phyloP scores from a whole-genome alignment of 2,888 invertebrate genomes.

The Nezara viridula region DNA sequence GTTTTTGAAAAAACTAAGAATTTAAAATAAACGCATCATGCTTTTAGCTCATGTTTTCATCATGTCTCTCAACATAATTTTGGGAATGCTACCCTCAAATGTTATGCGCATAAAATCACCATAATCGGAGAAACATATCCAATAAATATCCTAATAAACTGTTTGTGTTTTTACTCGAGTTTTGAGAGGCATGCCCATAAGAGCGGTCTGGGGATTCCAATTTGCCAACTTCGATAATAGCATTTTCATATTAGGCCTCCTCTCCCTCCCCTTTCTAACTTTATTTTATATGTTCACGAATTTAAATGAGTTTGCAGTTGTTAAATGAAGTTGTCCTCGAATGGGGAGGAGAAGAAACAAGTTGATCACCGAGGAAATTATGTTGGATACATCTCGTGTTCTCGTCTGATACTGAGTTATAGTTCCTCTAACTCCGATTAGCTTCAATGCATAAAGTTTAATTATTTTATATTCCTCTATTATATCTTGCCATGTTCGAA shows the following conservation, averaged over 20 bases:
- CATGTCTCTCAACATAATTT: neutral
- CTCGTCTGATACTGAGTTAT: constrained; percentile 47
- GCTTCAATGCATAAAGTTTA: constrained; percentile 16
- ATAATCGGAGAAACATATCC: neutral
- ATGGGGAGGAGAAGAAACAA: neutral
- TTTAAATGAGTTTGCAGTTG: constrained; percentile 49
- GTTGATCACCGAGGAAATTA: constrained; percentile 42
- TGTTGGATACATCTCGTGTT: constrained; percentile 28
- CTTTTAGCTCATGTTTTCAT: neutral
- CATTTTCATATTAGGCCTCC: constrained; percentile 39
- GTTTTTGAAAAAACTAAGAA: too few relatives aligned
- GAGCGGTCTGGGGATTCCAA: constrained; percentile 40
- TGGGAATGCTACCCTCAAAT: neutral
- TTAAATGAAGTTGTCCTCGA: constrained; percentile 31
- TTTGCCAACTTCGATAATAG: constrained; percentile 36
- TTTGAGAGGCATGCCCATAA: constrained; percentile 7
- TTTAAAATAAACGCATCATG: neutral
- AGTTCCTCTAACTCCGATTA: constrained; percentile 12
- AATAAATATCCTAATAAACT: neutral
- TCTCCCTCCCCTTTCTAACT: neutral
- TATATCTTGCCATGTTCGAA: neutral
- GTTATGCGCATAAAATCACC: constrained; percentile 3
- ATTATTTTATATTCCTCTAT: constrained; percentile 30
- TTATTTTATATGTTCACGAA: constrained; percentile 49
- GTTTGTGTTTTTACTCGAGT: constrained; percentile 7